A percentile compares a stretch with the other conserved stretches of the same genome.
Conservation (phyloP, 2,888 invertebrate species). For the Drosophila greeni region DNA sequence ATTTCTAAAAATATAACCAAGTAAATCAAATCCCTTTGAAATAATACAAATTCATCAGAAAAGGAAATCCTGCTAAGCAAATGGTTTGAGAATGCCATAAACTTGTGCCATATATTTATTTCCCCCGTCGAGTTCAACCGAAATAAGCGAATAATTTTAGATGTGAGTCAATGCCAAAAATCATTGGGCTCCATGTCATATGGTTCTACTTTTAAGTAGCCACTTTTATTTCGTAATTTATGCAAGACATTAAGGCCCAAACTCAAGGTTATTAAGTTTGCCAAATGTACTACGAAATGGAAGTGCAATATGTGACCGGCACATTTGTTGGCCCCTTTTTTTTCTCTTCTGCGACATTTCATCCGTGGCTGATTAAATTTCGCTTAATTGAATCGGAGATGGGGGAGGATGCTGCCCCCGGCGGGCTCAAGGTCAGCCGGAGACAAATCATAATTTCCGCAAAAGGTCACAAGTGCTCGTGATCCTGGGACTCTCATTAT, state of each 20-base stretch:
- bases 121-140: conserved; percentile 4
- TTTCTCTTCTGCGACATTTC: conserved; percentile 31
- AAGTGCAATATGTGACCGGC: conserved; percentile 43
- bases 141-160: conserved; percentile 19
- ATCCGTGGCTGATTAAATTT: conserved; percentile 47
- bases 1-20: background rate
- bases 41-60: background rate
- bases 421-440: conserved; percentile 30
- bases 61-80: background rate
- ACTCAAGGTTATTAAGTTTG: conserved; percentile 28
- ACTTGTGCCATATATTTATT: conserved; percentile 1
- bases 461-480: conserved; percentile 48
- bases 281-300: conserved; percentile 34
- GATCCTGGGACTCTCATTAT: conserved; percentile 61
- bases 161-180: conserved; percentile 1
- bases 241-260: conserved; percentile 33
- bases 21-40: background rate
- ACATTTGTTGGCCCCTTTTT: conserved; percentile 20
- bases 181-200: conserved; percentile 11
- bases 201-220: conserved; percentile 22
- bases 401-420: conserved; percentile 17
- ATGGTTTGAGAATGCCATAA: conserved; percentile 10
- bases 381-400: conserved; percentile 30
- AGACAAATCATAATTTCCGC: conserved; percentile 67
- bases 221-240: conserved; percentile 36